Evolutionary conservation across 2,797 vertebrate genomes (phyloP).

Genomic region (Spinibarbus caldwelli): DNA sequence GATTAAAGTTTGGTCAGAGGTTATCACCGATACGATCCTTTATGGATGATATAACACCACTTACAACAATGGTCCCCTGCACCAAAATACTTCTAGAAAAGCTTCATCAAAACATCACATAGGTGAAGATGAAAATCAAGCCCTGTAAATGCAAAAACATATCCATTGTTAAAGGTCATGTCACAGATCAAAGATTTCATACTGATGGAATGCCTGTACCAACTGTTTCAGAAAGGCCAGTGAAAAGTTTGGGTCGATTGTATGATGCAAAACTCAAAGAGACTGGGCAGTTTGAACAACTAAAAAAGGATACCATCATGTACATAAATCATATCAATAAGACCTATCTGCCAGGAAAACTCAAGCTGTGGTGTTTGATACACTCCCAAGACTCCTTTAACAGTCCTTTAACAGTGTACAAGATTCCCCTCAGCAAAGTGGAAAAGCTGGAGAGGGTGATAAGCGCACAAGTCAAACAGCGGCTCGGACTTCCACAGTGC

Average conservation of each 20-base stretch:
- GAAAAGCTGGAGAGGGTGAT: conserved; percentile 26
- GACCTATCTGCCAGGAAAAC: conserved; percentile 20
- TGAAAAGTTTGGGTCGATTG: not conserved
- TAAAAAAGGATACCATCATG: no score
- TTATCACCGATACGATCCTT: not conserved
- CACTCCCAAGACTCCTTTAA: conserved; percentile 20
- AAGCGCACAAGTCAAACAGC: conserved; percentile 17
- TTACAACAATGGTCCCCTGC: not conserved
- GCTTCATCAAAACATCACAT: not conserved
- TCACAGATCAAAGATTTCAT: not conserved
- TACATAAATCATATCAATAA: no score
- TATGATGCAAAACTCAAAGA: conserved; percentile 43
- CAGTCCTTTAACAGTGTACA: not conserved
- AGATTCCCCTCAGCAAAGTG: conserved; percentile 2
- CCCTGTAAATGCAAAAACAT: not conserved
- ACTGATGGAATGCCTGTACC: not conserved
- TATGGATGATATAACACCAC: not conserved
- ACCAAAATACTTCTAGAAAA: not conserved
- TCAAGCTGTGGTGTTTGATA: no score
- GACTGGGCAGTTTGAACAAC: conserved; percentile 26
- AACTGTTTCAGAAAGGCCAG: not conserved
- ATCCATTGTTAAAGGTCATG: conserved; percentile 35
- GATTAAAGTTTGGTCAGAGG: not conserved
- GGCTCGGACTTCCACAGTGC: conserved; percentile 21
- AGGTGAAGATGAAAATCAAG: not conserved